Conservation (phyloP, 2,888 invertebrate species). For the Drosophila emarginata region DNA sequence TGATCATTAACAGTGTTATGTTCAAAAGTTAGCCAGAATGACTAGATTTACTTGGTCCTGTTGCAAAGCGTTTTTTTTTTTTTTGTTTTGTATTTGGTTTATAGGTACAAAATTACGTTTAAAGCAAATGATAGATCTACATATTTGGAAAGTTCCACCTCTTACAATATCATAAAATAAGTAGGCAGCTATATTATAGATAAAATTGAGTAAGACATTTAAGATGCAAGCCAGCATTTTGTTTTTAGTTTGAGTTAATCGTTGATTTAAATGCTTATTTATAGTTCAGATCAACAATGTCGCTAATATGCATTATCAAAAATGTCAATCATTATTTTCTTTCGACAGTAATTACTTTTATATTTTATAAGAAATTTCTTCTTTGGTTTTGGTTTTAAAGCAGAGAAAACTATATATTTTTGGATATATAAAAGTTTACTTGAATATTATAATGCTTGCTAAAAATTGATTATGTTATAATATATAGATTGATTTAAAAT, state of each 20-base stretch:
- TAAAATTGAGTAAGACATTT: background rate
- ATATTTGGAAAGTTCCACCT: background rate
- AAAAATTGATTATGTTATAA: background rate
- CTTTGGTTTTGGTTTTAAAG: background rate
- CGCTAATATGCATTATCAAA: slow-evolving; percentile 4
- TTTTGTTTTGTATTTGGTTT: background rate
- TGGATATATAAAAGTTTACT: background rate
- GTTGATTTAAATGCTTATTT: background rate
- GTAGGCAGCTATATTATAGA: background rate
- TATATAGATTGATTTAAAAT: slow-evolving; percentile 5
- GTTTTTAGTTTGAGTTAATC: background rate
- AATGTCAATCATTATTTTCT: background rate
- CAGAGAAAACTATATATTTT: background rate
- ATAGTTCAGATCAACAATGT: background rate
- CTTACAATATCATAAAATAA: background rate
- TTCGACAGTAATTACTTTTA: background rate
- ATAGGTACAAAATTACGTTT: slow-evolving; percentile 5
- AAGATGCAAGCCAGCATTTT: background rate
- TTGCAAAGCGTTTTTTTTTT: slow-evolving; percentile 4
- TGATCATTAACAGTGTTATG: background rate
- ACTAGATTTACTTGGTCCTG: slow-evolving; percentile 5
- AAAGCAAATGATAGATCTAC: slow-evolving; percentile 1
- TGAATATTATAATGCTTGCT: background rate
- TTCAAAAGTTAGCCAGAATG: background rate
- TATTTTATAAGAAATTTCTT: background rate